phyloP scores from a whole-genome alignment of 2,113 vertebrate genomes.

The Entomyzon cyanotis region DNA sequence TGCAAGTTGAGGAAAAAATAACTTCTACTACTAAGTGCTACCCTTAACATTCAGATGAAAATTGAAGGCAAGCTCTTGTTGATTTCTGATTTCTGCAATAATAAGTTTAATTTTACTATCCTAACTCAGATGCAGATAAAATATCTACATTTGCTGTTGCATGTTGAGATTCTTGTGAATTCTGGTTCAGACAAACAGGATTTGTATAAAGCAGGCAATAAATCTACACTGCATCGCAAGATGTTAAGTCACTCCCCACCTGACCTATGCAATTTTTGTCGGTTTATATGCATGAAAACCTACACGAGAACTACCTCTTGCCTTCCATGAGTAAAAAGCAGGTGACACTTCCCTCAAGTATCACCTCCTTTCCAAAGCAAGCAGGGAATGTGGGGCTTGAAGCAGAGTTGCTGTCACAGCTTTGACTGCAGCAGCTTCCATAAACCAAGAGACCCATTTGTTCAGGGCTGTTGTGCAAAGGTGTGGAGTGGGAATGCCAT shows the following conservation, averaged over 20 bases:
- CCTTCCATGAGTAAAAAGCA: not conserved
- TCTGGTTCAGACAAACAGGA: not conserved
- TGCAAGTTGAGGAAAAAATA: not conserved
- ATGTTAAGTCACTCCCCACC: not conserved
- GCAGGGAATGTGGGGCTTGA: not conserved
- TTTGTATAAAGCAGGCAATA: not conserved
- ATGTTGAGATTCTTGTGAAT: not conserved
- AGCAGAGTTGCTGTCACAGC: not conserved
- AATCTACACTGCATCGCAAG: not conserved
- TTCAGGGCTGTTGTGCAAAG: not conserved
- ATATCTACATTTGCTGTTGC: not conserved
- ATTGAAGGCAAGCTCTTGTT: not conserved
- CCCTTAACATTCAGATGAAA: not conserved
- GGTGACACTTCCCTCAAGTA: not conserved
- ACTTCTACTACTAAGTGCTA: not conserved
- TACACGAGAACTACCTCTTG: not conserved
- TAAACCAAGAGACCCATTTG: rapidly evolving
- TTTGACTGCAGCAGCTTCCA: not conserved
- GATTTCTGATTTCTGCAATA: not conserved
- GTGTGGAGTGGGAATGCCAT: not conserved
- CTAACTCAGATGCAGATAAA: not conserved
- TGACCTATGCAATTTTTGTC: not conserved
- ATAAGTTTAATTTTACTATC: not conserved
- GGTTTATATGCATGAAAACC: not conserved
- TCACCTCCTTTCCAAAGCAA: not conserved